phyloP scores from a whole-genome alignment of 2,113 vertebrate species.

The Thinocorus orbignyianus region DNA sequence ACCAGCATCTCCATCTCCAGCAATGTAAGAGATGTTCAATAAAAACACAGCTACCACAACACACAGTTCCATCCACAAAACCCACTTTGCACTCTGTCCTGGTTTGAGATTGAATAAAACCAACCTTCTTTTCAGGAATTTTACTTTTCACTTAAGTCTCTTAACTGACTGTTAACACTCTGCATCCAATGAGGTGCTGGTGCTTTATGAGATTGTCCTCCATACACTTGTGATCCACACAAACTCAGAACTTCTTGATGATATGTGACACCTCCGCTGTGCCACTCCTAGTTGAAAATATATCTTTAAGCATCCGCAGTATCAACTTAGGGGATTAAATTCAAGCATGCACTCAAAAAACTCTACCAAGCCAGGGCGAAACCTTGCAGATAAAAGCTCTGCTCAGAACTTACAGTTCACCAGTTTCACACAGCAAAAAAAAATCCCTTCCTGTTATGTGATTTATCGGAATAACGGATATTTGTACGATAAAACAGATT shows the following conservation, averaged over 20 bases:
- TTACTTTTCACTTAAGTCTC: neutral
- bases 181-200: neutral
- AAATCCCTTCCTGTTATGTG: neutral
- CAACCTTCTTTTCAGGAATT: neutral
- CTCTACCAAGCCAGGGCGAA: neutral
- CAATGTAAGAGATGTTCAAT: neutral
- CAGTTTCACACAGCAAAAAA: neutral
- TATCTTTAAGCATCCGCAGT: neutral
- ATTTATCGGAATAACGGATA: slow-evolving; percentile 15
- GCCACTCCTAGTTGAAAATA: neutral
- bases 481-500: neutral
- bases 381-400: slow-evolving; percentile 24
- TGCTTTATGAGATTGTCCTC: neutral
- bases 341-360: neutral
- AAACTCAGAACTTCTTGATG: neutral
- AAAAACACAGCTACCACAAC: neutral
- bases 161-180: neutral
- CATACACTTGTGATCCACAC: accelerated
- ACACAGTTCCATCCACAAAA: neutral
- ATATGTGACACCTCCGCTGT: neutral
- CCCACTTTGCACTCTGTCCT: neutral
- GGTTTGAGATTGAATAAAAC: neutral
- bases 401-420: neutral
- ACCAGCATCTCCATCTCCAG: neutral
- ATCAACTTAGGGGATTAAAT: neutral